A percentile compares a stretch with the other conserved stretches of the same genome.
Evolutionary conservation across 1,140 invertebrate species (phyloP).

Genomic region (Musca domestica): DNA sequence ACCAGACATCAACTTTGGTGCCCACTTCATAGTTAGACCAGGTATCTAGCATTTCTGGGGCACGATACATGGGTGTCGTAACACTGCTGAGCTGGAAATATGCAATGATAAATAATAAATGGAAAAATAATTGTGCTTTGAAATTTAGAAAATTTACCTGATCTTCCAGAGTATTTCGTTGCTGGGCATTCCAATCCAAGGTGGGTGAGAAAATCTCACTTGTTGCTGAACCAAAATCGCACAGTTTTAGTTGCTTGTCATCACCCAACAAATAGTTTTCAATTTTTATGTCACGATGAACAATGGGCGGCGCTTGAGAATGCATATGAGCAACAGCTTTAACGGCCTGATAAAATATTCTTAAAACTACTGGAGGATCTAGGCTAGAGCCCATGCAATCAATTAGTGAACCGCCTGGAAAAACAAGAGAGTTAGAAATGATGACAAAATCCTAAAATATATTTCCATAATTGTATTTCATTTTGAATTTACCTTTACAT

Average conservation of each 20-base stretch:
- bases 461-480: too few relatives aligned
- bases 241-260: conserved; percentile 88
- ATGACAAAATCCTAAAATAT: too few relatives aligned
- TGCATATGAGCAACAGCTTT: conserved; percentile 92
- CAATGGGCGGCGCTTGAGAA: conserved; percentile 79
- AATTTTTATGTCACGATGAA: conserved; percentile 80
- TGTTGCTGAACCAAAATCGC: conserved; percentile 98
- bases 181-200: conserved; percentile 86
- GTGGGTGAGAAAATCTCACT: conserved; percentile 80
- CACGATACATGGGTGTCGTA: conserved; percentile 85
- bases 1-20: conserved; percentile 90
- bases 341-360: conserved; percentile 89
- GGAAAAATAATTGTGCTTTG: too few relatives aligned
- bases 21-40: conserved; percentile 96
- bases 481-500: conserved; percentile 58
- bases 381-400: conserved; percentile 75
- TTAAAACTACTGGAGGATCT: conserved; percentile 73
- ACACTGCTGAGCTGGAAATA: conserved; percentile 65
- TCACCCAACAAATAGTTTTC: conserved; percentile 66
- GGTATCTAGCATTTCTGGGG: conserved; percentile 96
- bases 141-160: conserved; percentile 63
- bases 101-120: too few relatives aligned
- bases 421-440: too few relatives aligned
- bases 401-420: conserved; percentile 72
- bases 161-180: conserved; percentile 91